Percentiles rank a stretch among this genome's conserved stretches.
These are phyloP conservation scores for Heteronetta atricapilla DNA, from an alignment of 2,113 vertebrate genomes.

Conservation along the genomic window DNA sequence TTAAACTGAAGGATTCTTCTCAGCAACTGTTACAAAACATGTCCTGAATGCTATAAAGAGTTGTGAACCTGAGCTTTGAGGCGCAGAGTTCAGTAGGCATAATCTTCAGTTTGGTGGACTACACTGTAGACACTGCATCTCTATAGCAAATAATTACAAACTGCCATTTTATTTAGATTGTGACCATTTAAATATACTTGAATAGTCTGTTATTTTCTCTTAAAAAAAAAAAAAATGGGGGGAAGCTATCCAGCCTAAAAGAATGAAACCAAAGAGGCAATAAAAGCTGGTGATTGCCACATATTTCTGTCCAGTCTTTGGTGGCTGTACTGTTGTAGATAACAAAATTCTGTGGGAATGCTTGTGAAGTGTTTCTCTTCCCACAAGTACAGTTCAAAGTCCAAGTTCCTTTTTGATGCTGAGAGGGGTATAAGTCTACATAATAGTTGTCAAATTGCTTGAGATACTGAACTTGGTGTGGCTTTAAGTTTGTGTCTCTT, in stretches of 20 bases:
- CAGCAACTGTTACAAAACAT: neutral
- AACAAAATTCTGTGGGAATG: neutral
- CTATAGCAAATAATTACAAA: neutral
- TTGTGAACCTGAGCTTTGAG: neutral
- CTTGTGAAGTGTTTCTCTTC: neutral
- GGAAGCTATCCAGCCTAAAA: neutral
- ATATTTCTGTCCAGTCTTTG: neutral
- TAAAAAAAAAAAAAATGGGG: neutral
- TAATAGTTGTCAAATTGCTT: neutral
- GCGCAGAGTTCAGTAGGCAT: neutral
- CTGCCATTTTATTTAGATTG: neutral
- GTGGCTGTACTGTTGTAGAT: neutral
- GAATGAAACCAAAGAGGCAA: neutral
- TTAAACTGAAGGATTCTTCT: neutral
- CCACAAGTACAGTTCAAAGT: conserved; percentile 8
- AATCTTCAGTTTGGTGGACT: neutral
- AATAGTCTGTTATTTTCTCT: neutral
- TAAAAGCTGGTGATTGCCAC: neutral
- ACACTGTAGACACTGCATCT: neutral
- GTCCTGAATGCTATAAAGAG: neutral
- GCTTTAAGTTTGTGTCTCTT: neutral
- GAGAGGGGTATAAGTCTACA: neutral
- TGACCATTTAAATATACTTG: neutral
- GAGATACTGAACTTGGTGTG: neutral
- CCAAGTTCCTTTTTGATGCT: conserved; percentile 32